Base-by-base conservation (phyloP, 2,888 invertebrate species). In the Mesoligia furuncula region DNA sequence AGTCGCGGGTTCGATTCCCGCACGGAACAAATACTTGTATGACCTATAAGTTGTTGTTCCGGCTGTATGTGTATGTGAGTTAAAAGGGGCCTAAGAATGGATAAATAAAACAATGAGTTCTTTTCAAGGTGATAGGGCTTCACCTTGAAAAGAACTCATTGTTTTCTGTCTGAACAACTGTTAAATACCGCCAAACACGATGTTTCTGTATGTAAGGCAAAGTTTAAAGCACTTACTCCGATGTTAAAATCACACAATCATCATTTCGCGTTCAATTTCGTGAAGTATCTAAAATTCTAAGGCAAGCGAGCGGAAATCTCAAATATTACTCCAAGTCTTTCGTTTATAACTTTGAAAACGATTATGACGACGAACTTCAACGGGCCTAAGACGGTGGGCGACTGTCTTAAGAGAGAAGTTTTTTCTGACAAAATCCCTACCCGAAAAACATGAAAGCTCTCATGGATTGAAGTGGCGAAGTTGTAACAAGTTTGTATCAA, bases 401-500 rank as follows among this genome's bases (percentile, higher is more conserved):
- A 72, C 79, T 84, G 77, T 73, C 77, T 79, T 82, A 79, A 61
- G 73, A 82, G 59, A n/a, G 65, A 79, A 73, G 31, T 80, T 86
- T 76, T 70, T 62, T 65, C 65, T 42, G 45, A 59, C 31, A 73
- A 86, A 84, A 73, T 69, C 70, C 69, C 36, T 42, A 69, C 69
- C 13, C 69, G 36, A 36, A 17, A 86, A 80, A 88, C 87, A 77
- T 72, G 70, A 57, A 70, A 72, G 79, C 75, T 75, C 59, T 75
- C 66, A 79, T 77, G 39, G 79, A 80, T 71, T 66, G 77, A 77
- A 88, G 73, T 75, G 80, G 51, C 15, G 73, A 86, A 86, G 75
- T 86, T 88, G 68, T 86, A 81, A 83, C 78, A 86, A 86, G 85
- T 85, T 84, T 79, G 79, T 73, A 88, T 79, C 83, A 87, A 86